These are phyloP conservation scores for Phataginus tetradactyla DNA, from an alignment of 2,797 vertebrate genomes.

Conservation along the genomic window DNA sequence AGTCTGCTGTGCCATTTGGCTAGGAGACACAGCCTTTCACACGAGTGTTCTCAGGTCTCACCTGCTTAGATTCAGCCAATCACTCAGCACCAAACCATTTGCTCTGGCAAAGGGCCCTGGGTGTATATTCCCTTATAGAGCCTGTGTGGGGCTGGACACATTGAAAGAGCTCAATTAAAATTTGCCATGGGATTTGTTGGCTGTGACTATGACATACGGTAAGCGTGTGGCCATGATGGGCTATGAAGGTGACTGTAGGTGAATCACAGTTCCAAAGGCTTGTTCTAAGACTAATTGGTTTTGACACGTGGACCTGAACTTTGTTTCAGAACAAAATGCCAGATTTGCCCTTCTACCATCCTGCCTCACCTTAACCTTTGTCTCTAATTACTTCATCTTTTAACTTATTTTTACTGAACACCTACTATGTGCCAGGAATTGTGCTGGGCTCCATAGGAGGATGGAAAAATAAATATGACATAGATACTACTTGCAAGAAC, in stretches of 20 bases:
- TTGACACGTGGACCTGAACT: background rate
- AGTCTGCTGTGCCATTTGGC: conserved; percentile 66
- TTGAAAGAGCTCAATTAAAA: background rate
- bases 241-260: background rate
- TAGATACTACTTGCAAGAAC: background rate
- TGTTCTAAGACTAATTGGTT: background rate
- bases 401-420: background rate
- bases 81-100: conserved; percentile 68
- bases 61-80: conserved; percentile 53
- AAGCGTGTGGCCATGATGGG: background rate
- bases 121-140: background rate
- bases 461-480: background rate
- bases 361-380: background rate
- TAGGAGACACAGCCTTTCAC: background rate
- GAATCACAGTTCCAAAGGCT: background rate
- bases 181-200: background rate
- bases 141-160: background rate
- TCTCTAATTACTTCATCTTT: background rate
- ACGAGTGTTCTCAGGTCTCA: background rate
- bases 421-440: background rate
- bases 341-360: background rate
- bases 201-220: background rate
- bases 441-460: background rate
- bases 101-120: conserved; percentile 42
- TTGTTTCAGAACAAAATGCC: background rate